Percentiles rank a stretch among this genome's conserved stretches.
phyloP scores from a whole-genome alignment of 2,113 vertebrate species.

The Myiagra hebetior region DNA sequence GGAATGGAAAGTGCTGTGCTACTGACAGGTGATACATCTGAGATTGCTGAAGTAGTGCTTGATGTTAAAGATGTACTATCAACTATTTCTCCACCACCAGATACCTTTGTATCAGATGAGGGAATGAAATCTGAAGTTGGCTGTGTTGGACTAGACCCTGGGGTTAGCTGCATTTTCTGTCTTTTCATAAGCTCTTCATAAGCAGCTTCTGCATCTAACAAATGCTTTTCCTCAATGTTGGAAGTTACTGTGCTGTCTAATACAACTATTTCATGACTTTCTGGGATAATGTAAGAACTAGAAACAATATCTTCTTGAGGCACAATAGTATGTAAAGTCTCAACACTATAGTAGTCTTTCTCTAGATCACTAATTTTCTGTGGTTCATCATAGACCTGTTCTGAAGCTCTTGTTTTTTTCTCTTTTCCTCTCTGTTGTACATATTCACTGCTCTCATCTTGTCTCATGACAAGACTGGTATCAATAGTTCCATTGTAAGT shows the following conservation, averaged over 20 bases:
- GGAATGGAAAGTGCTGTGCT: slow-evolving; percentile 89
- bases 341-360: slow-evolving; percentile 80
- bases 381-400: slow-evolving; percentile 86
- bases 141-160: slow-evolving; percentile 86
- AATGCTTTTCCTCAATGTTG: slow-evolving; percentile 69
- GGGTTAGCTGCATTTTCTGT: slow-evolving; percentile 82
- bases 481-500: slow-evolving; percentile 74
- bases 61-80: slow-evolving; percentile 68
- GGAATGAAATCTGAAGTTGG: slow-evolving; percentile 52
- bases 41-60: slow-evolving; percentile 68
- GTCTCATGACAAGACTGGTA: slow-evolving; percentile 56
- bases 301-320: slow-evolving; percentile 79
- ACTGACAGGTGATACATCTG: slow-evolving; percentile 74
- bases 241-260: slow-evolving; percentile 70
- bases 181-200: slow-evolving; percentile 81
- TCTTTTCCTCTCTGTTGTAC: slow-evolving; percentile 71
- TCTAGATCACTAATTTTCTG: slow-evolving; percentile 82
- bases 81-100: slow-evolving; percentile 34
- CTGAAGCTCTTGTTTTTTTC: slow-evolving; percentile 80
- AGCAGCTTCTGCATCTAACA: slow-evolving; percentile 75
- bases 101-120: slow-evolving; percentile 64
- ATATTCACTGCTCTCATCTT: slow-evolving; percentile 73
- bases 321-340: slow-evolving; percentile 75
- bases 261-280: slow-evolving; percentile 86
- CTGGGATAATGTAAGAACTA: slow-evolving; percentile 75